These are phyloP conservation scores for Anorthoa munda DNA, from an alignment of 2,888 invertebrate genomes.

Conservation along the genomic window DNA sequence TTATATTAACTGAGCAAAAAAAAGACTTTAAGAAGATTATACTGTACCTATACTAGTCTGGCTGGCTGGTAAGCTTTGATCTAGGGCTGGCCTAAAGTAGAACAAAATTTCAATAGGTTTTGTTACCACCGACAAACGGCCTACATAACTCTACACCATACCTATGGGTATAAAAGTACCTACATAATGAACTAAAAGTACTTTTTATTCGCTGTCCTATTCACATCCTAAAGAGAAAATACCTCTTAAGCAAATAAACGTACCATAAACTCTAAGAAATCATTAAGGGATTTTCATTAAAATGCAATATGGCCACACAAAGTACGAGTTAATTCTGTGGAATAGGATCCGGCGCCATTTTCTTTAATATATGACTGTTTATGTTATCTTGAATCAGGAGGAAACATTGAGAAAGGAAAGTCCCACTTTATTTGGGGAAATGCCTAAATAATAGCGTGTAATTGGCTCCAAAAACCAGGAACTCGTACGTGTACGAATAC, in stretches of 20 bases:
- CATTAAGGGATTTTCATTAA: constrained; percentile 44
- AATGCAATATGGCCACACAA: constrained; percentile 42
- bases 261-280: constrained; percentile 15
- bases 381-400: constrained; percentile 1
- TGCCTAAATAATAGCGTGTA: not conserved
- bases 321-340: constrained; percentile 12
- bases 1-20: no score
- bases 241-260: not conserved
- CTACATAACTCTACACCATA: no score
- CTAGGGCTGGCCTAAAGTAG: not conserved
- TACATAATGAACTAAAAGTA: no score
- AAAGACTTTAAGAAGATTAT: no score
- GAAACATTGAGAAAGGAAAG: not conserved
- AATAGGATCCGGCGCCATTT: constrained; percentile 23
- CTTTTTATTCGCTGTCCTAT: no score
- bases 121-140: no score
- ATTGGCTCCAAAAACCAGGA: no score
- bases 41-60: no score
- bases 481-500: no score
- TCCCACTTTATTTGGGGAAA: not conserved
- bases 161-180: no score
- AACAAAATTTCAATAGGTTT: not conserved
- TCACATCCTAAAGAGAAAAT: constrained; percentile 1
- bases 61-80: no score
- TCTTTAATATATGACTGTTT: constrained; percentile 13